phyloP scores from a whole-genome alignment of 2,113 vertebrate species.

The Procapra przewalskii region DNA sequence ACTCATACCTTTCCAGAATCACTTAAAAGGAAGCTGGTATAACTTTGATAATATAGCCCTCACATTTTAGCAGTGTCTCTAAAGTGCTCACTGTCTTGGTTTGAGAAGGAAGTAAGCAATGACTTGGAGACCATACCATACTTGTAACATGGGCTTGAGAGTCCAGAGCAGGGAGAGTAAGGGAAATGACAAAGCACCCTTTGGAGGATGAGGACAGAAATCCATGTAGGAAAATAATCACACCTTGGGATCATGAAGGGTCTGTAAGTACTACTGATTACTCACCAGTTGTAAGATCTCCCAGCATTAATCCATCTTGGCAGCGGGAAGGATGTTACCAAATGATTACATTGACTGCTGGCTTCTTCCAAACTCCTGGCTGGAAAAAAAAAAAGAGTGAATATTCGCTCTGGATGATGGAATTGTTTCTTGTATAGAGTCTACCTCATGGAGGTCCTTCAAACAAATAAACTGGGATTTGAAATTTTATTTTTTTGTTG shows the following conservation, averaged over 20 bases:
- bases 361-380: slow-evolving; percentile 64
- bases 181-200: slow-evolving; percentile 57
- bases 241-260: slow-evolving; percentile 58
- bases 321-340: slow-evolving; percentile 60
- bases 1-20: neutral
- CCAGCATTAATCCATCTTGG: slow-evolving; percentile 72
- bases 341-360: slow-evolving; percentile 62
- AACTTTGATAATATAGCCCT: neutral
- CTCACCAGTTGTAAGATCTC: slow-evolving; percentile 70
- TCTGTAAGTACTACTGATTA: slow-evolving; percentile 61
- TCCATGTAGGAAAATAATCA: slow-evolving; percentile 65
- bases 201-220: slow-evolving; percentile 65
- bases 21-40: slow-evolving; percentile 34
- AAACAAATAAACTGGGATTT: slow-evolving; percentile 57
- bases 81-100: slow-evolving; percentile 9
- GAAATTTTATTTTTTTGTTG: slow-evolving; percentile 27
- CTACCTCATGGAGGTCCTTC: slow-evolving; percentile 59
- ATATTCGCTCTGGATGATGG: slow-evolving; percentile 45
- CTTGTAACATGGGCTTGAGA: neutral
- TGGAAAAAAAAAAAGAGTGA: slow-evolving; percentile 61
- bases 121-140: neutral
- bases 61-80: neutral
- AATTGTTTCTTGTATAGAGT: slow-evolving; percentile 47
- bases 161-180: neutral
- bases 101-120: neutral